Base-by-base conservation (phyloP, 2,113 vertebrate genomes). In the Hydrochoerus hydrochaeris region DNA sequence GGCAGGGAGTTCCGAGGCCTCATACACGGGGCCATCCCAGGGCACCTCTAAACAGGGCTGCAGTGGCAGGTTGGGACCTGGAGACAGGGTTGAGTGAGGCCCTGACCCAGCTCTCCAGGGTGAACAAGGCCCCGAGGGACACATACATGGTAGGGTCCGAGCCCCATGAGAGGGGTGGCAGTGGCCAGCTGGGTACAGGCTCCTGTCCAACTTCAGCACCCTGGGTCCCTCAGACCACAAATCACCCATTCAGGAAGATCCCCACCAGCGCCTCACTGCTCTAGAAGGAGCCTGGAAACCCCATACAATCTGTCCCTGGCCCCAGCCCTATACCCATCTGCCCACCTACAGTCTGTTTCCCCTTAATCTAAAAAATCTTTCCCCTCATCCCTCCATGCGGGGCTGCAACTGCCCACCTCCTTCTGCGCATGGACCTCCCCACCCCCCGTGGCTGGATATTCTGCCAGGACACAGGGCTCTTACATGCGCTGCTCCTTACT, bases 371-470 rank as follows among this genome's bases (percentile, higher is more conserved):
- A 52, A 54, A 32, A 19, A 52, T 24, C 44, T 85, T 16, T 22
- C 28, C 83, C 60, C 26, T 57, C 52, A 38, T 14, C 24, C 26
- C 35, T 26, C 11, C 20, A 54, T 38, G 46, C 16, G 32, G 20
- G 20, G 30, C 16, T 26, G 19, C 7, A 57, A 16, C 32, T 46
- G 44, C 38, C 86, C 4, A 24, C 24, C 41, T 16, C 46, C 54
- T 57, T 41, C n/a, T 54, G 7, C 32, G n/a, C 28, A 26, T 5
- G 28, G 11, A 10, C 44, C 87, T 38, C 19, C 20, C 1, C 49
- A 46, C n/a, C n/a, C n/a, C n/a, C 20, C 30, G 19, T 1, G 0
- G 5, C 57, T 2, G 22, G 7, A 28, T 22, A 17, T 26, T 58
- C 5, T 0, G 32, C 13, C 16, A 19, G n/a, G 35, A 57, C 69